These are phyloP conservation scores for Myripristis murdjan DNA, from an alignment of 2,797 vertebrate species.

Conservation along the genomic window DNA sequence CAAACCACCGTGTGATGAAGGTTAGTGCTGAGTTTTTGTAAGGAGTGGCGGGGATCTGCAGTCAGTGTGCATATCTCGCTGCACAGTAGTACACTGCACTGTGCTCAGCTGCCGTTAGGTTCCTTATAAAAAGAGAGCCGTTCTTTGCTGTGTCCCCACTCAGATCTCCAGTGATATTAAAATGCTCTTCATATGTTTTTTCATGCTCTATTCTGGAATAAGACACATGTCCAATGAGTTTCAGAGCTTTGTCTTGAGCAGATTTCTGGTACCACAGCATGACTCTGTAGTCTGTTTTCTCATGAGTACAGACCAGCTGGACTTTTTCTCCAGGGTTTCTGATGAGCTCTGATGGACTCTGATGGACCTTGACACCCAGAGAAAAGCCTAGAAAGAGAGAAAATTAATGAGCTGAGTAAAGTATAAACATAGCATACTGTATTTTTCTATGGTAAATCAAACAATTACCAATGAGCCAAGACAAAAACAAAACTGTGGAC, in stretches of 20 bases:
- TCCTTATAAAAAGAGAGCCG: slow-evolving; percentile 46
- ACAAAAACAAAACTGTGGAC: slow-evolving; percentile 3
- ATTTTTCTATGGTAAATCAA: neutral
- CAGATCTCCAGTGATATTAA: slow-evolving; percentile 46
- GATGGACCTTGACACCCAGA: slow-evolving; percentile 23
- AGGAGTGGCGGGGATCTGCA: neutral
- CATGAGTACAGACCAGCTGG: slow-evolving; percentile 66
- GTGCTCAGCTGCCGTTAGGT: slow-evolving; percentile 38
- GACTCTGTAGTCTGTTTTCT: slow-evolving; percentile 25
- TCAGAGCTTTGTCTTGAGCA: slow-evolving; percentile 43
- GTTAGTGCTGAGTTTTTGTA: no score
- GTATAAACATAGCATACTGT: no score
- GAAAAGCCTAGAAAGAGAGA: no score
- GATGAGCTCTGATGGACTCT: slow-evolving; percentile 31
- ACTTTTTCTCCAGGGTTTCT: slow-evolving; percentile 38
- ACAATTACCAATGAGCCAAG: slow-evolving; percentile 33
- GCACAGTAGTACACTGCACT: slow-evolving; percentile 72
- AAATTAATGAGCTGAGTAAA: neutral
- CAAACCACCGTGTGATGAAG: no score
- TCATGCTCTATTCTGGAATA: no score
- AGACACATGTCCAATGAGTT: slow-evolving; percentile 54
- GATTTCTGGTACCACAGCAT: slow-evolving; percentile 75
- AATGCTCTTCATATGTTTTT: slow-evolving; percentile 3
- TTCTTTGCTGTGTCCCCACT: slow-evolving; percentile 35
- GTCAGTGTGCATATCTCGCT: slow-evolving; percentile 54